phyloP scores from a whole-genome alignment of 1,140 invertebrate species.

The Meloidogyne floridensis region DNA sequence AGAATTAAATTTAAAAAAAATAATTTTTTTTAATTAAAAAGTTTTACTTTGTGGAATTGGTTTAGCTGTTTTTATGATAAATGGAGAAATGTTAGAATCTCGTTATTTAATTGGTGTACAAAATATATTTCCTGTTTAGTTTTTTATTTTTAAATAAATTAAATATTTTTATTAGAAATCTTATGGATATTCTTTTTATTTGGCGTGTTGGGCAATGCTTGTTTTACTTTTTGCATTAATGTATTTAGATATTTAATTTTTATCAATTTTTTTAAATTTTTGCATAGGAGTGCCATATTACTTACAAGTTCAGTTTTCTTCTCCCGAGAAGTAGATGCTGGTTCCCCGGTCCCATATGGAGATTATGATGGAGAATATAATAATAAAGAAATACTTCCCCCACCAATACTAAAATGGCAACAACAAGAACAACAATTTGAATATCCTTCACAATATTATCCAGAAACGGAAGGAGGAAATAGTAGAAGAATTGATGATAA shows the following conservation, averaged over 20 bases:
- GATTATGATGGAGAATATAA: background rate
- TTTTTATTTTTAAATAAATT: background rate
- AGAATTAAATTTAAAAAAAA: background rate
- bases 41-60: constrained; percentile 56
- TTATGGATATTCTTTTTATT: constrained; percentile 64
- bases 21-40: constrained; percentile 31
- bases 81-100: constrained; percentile 65
- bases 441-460: background rate
- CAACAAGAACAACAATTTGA: constrained; percentile 32
- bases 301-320: constrained; percentile 23
- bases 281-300: constrained; percentile 17
- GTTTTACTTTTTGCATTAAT: constrained; percentile 54
- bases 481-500: background rate
- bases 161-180: constrained; percentile 48
- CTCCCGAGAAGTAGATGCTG: constrained; percentile 8
- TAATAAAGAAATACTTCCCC: background rate
- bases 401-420: constrained; percentile 22
- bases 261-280: background rate
- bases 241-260: background rate
- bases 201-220: constrained; percentile 53
- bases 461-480: background rate
- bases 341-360: background rate
- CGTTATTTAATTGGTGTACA: constrained; percentile 60
- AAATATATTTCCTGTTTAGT: constrained; percentile 55
- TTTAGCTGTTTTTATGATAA: constrained; percentile 62